Percentiles rank a stretch among this genome's conserved stretches.
Conservation (phyloP, 2,113 vertebrate genomes). For the Delphinus delphis region DNA sequence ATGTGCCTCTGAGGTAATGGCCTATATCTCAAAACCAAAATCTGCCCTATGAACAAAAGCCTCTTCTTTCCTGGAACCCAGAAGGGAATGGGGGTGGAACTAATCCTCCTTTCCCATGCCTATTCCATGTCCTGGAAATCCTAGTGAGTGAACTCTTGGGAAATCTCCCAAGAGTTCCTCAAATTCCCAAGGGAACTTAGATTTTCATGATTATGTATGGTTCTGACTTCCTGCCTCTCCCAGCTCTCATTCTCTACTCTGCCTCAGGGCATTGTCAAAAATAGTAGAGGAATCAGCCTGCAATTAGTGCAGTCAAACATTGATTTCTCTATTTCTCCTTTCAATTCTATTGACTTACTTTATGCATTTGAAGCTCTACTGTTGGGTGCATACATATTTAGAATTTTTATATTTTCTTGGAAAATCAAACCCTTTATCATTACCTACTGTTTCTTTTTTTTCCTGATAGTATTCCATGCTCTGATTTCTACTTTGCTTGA, state of each 20-base stretch:
- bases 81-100: background rate
- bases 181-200: background rate
- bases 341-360: background rate
- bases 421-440: background rate
- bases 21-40: background rate
- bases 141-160: background rate
- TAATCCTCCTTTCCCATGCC: background rate
- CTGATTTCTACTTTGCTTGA: background rate
- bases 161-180: background rate
- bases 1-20: background rate
- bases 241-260: background rate
- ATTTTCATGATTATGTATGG: background rate
- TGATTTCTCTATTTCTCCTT: background rate
- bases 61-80: background rate
- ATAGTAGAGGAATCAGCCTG: background rate
- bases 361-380: background rate
- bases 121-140: background rate
- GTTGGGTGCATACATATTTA: background rate
- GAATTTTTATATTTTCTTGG: background rate
- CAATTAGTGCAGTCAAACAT: background rate
- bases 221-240: background rate
- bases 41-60: background rate
- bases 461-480: background rate
- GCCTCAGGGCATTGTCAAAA: background rate
- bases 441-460: background rate